Conservation (phyloP, 2,113 vertebrate genomes). For the Junco hyemalis region DNA sequence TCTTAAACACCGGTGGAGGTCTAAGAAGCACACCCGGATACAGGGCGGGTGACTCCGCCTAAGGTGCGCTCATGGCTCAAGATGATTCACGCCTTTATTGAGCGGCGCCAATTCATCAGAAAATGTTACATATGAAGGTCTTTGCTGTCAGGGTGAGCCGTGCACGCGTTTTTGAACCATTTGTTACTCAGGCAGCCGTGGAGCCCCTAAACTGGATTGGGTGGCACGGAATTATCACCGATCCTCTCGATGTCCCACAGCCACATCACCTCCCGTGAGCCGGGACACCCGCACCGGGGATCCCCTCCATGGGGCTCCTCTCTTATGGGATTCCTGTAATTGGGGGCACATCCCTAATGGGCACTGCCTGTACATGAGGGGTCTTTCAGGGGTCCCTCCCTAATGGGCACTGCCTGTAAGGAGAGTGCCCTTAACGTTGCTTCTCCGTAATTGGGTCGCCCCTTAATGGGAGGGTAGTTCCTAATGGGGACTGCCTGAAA, state of each 20-base stretch:
- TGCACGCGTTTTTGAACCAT: background rate
- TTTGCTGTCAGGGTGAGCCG: fast-evolving
- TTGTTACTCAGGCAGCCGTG: background rate
- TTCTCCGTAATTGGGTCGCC: background rate
- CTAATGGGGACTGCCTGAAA: background rate
- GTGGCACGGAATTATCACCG: fast-evolving
- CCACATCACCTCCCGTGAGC: fast-evolving
- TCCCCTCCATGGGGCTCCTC: fast-evolving
- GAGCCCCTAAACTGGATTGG: background rate
- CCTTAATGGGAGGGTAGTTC: background rate
- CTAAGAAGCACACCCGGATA: fast-evolving
- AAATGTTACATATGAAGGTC: background rate
- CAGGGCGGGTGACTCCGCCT: background rate
- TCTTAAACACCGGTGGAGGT: fast-evolving
- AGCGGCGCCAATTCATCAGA: fast-evolving
- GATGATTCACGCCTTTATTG: too few species aligned
- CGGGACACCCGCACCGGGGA: fast-evolving
- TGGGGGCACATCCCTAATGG: too few species aligned
- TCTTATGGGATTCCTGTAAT: fast-evolving
- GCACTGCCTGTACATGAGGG: fast-evolving
- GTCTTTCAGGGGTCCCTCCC: too few species aligned
- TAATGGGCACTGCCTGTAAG: background rate
- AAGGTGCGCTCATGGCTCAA: fast-evolving
- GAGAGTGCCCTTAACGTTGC: background rate
- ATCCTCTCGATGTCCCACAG: fast-evolving